Conservation (phyloP, 1,140 invertebrate species). For the Nebria ingens region DNA sequence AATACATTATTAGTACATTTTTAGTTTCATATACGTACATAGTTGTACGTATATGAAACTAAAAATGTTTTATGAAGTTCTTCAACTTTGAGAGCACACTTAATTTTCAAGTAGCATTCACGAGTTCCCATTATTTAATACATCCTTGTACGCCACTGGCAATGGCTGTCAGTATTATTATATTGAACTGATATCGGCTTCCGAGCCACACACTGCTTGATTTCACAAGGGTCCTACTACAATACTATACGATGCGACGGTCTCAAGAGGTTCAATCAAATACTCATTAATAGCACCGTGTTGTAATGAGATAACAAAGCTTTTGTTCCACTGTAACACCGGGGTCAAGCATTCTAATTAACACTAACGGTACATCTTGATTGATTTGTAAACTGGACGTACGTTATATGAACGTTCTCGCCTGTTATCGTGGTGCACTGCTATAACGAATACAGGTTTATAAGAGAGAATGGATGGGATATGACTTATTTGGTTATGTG, state of each 20-base stretch:
- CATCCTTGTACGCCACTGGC: too few relatives aligned
- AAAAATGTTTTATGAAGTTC: too few relatives aligned
- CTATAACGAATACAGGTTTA: too few relatives aligned
- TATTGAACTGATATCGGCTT: neutral
- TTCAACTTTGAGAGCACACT: too few relatives aligned
- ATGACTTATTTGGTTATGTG: constrained; percentile 1
- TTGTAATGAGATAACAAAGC: neutral
- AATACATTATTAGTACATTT: too few relatives aligned
- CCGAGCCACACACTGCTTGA: too few relatives aligned
- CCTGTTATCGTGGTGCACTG: too few relatives aligned
- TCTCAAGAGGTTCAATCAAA: constrained; percentile 1
- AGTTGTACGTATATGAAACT: too few relatives aligned
- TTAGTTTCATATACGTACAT: too few relatives aligned
- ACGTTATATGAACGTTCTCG: constrained; percentile 13
- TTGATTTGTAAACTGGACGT: constrained; percentile 24
- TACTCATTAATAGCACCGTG: neutral
- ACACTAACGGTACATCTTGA: constrained; percentile 26
- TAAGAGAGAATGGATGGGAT: neutral
- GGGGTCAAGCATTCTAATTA: constrained; percentile 28
- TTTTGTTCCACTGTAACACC: constrained; percentile 19
- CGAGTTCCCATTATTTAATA: too few relatives aligned
- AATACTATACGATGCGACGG: too few relatives aligned
- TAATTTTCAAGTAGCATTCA: neutral
- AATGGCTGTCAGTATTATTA: too few relatives aligned
- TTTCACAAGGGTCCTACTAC: neutral